Evolutionary conservation across 1,140 invertebrate genomes (phyloP).

Genomic region (Tenebrio molitor): DNA sequence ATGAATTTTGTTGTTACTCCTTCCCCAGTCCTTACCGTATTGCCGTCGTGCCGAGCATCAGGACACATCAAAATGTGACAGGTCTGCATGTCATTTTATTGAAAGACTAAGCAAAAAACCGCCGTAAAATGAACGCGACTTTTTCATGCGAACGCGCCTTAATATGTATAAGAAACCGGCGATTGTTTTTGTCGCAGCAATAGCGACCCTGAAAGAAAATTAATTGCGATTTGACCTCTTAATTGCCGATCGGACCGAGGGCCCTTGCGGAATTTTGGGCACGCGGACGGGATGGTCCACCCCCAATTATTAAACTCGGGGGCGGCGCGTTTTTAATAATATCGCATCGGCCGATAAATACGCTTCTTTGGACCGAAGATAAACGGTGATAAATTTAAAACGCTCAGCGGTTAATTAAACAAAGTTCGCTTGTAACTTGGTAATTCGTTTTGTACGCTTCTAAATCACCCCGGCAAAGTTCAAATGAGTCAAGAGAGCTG

Average conservation of each 20-base stretch:
- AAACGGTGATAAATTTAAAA: constrained; percentile 45
- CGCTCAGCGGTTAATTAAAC: constrained; percentile 43
- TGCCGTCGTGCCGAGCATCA: neutral
- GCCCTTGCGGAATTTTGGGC: constrained; percentile 17
- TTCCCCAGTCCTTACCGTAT: neutral
- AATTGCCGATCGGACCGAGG: constrained; percentile 18
- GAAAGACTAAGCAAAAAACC: constrained; percentile 2
- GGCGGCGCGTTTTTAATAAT: constrained; percentile 8
- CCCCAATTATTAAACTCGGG: constrained; percentile 20
- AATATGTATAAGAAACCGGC: neutral
- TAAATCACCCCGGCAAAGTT: constrained; percentile 46
- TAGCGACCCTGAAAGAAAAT: constrained; percentile 18
- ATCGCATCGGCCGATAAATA: constrained; percentile 4
- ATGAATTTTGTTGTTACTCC: constrained; percentile 37
- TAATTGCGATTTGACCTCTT: constrained; percentile 37
- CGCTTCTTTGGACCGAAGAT: neutral
- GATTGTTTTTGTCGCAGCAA: constrained; percentile 2
- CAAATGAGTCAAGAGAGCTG: constrained; percentile 57
- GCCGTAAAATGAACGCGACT: too few relatives aligned
- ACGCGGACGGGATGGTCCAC: neutral
- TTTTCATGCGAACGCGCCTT: neutral
- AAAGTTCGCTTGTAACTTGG: constrained; percentile 35
- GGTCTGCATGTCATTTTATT: constrained; percentile 25
- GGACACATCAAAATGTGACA: constrained; percentile 7
- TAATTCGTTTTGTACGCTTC: constrained; percentile 45